Evolutionary conservation across 2,888 invertebrate species (phyloP).

Genomic region (Sesia apiformis): DNA sequence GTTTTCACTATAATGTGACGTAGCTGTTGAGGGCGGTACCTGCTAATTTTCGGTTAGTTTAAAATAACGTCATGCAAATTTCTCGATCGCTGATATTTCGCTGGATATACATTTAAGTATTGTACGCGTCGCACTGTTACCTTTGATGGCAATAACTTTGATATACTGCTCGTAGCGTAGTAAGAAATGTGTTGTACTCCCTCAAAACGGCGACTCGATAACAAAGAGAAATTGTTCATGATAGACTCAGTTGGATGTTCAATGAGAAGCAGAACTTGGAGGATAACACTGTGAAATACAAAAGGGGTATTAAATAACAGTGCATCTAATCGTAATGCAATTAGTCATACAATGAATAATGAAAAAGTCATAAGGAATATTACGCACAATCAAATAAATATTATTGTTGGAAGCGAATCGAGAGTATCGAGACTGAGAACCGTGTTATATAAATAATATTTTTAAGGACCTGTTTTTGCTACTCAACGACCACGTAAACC

Average conservation of each 20-base stretch:
- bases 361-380: too few relatives aligned
- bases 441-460: too few relatives aligned
- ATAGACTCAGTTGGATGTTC: neutral
- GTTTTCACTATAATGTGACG: slow-evolving; percentile 28
- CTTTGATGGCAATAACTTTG: neutral
- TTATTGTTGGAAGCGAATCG: too few relatives aligned
- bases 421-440: too few relatives aligned
- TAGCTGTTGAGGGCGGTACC: slow-evolving; percentile 30
- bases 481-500: too few relatives aligned
- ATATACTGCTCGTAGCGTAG: neutral
- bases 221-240: slow-evolving; percentile 18
- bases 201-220: slow-evolving; percentile 30
- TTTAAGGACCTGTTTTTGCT: too few relatives aligned
- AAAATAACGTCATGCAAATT: slow-evolving; percentile 9
- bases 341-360: too few relatives aligned
- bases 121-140: neutral
- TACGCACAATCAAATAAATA: too few relatives aligned
- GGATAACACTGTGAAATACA: neutral
- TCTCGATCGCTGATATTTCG: slow-evolving; percentile 16
- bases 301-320: neutral
- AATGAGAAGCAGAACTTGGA: neutral
- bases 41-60: slow-evolving; percentile 31
- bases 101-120: neutral
- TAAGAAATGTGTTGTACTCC: slow-evolving; percentile 31
- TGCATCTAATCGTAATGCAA: too few relatives aligned